Evolutionary conservation across 2,113 vertebrate genomes (phyloP).

Genomic region (Oxygymnocypris stewartii): DNA sequence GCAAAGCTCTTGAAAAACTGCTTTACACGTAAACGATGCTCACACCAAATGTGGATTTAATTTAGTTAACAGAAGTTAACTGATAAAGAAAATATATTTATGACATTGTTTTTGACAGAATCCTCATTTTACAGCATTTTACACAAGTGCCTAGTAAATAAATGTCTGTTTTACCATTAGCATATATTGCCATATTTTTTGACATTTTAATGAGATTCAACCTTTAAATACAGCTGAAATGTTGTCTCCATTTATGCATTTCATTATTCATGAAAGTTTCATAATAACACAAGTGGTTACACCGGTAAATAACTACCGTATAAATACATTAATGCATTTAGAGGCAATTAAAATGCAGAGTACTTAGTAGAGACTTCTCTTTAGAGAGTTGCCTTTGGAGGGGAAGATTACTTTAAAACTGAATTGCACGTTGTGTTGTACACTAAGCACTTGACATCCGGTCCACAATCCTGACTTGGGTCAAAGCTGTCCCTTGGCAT

Average conservation of each 20-base stretch:
- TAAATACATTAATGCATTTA: slow-evolving; percentile 56
- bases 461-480: slow-evolving; percentile 58
- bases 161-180: too few species aligned
- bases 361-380: slow-evolving; percentile 47
- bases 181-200: too few species aligned
- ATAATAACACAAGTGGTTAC: not conserved
- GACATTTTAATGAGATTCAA: not conserved
- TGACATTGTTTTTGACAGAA: too few species aligned
- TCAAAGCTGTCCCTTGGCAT: slow-evolving; percentile 58
- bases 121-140: too few species aligned
- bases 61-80: too few species aligned
- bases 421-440: slow-evolving; percentile 59
- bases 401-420: slow-evolving; percentile 67
- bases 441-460: slow-evolving; percentile 64
- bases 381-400: slow-evolving; percentile 60
- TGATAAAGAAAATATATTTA: too few species aligned
- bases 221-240: not conserved
- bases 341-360: slow-evolving; percentile 63
- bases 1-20: too few species aligned
- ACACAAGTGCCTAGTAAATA: not conserved
- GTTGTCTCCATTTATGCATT: not conserved
- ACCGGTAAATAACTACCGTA: slow-evolving; percentile 24
- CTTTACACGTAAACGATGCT: too few species aligned
- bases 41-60: too few species aligned
- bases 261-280: not conserved